A percentile compares a stretch with the other conserved stretches of the same genome.
phyloP scores from a whole-genome alignment of 2,888 invertebrate genomes.

The Mesodorylaimus sp. region DNA sequence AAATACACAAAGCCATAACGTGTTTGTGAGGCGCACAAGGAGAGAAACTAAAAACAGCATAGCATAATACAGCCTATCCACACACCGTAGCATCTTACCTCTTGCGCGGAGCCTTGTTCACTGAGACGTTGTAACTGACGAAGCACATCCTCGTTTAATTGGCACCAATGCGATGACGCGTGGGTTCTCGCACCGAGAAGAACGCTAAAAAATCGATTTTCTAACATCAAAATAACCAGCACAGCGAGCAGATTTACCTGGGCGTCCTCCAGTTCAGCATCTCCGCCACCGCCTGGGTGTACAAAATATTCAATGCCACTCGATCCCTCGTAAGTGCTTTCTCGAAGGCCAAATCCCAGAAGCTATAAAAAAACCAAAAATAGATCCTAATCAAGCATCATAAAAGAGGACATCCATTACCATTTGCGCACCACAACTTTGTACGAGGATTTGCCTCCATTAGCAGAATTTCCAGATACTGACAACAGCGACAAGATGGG shows the following conservation, averaged over 20 bases:
- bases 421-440: slow-evolving; percentile 70
- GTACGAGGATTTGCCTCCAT: slow-evolving; percentile 39
- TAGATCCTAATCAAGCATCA: slow-evolving; percentile 5
- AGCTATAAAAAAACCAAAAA: slow-evolving; percentile 41
- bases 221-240: no score
- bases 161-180: neutral
- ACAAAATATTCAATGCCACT: slow-evolving; percentile 63
- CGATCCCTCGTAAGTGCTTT: slow-evolving; percentile 59
- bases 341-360: slow-evolving; percentile 72
- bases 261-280: slow-evolving; percentile 16
- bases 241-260: no score
- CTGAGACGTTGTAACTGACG: neutral
- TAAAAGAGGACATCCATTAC: slow-evolving; percentile 35
- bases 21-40: slow-evolving; percentile 58
- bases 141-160: slow-evolving; percentile 2
- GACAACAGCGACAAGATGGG: slow-evolving; percentile 43
- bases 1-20: slow-evolving; percentile 76
- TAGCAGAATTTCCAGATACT: slow-evolving; percentile 27
- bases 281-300: slow-evolving; percentile 52
- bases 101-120: neutral
- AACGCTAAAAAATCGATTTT: neutral
- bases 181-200: neutral
- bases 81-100: neutral
- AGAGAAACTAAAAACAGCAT: slow-evolving; percentile 51
- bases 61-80: slow-evolving; percentile 3